Percentiles rank a stretch among this genome's conserved stretches.
Evolutionary conservation across 2,888 invertebrate species (phyloP).

Genomic region (Neocrepidodera transversa): DNA sequence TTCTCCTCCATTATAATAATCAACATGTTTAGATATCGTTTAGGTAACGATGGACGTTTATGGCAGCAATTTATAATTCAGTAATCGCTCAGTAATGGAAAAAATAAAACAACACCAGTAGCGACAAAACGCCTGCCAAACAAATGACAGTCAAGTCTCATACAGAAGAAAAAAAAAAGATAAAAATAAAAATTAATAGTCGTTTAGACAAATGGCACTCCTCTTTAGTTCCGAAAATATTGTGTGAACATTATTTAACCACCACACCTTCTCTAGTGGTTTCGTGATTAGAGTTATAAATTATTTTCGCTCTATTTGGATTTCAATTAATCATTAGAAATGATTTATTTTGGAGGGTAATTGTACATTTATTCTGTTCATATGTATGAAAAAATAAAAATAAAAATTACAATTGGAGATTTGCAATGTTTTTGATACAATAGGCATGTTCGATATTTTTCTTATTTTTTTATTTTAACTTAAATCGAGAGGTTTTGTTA

Average conservation of each 20-base stretch:
- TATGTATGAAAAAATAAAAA: no score
- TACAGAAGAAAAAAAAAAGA: constrained; percentile 51
- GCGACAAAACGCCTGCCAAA: constrained; percentile 45
- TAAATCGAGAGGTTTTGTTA: no score
- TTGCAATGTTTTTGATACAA: no score
- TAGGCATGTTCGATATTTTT: no score
- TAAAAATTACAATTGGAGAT: no score
- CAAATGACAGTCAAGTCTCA: constrained; percentile 53
- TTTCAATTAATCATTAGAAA: no score
- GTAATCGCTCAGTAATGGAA: constrained; percentile 52
- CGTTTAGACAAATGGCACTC: constrained; percentile 58
- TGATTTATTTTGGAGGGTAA: no score
- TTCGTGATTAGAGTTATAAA: constrained; percentile 57
- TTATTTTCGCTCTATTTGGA: constrained; percentile 50
- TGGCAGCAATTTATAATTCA: constrained; percentile 53
- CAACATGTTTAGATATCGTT: constrained; percentile 53
- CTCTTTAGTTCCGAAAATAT: constrained; percentile 54
- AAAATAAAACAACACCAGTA: constrained; percentile 51
- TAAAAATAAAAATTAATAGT: constrained; percentile 58
- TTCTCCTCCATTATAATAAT: constrained; percentile 50
- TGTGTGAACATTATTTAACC: constrained; percentile 60
- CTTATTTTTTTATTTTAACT: no score
- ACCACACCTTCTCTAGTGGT: constrained; percentile 59
- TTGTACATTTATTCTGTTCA: no score
- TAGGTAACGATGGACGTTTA: constrained; percentile 51